Percentiles rank a stretch among this genome's conserved stretches.
Evolutionary conservation across 2,888 invertebrate species (phyloP).

Genomic region (Cantharis rufa): DNA sequence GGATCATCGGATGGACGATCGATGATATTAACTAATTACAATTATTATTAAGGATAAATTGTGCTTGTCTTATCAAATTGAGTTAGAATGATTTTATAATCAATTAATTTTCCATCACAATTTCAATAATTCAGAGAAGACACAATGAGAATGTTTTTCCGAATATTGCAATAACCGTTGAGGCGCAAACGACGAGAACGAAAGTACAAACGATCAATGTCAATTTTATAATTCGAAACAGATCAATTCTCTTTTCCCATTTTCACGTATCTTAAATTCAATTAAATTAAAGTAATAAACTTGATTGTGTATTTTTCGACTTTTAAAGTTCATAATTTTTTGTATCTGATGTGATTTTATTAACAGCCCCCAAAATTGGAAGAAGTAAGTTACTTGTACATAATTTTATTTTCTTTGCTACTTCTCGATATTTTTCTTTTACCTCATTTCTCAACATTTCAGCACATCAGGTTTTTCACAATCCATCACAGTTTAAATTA

Average conservation of each 20-base stretch:
- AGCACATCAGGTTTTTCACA: neutral
- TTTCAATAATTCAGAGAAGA: too few species aligned
- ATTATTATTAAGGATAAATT: too few species aligned
- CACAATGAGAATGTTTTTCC: neutral
- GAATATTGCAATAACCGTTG: neutral
- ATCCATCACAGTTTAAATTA: neutral
- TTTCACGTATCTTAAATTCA: neutral
- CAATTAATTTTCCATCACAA: too few species aligned
- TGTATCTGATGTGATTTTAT: slow-evolving; percentile 42
- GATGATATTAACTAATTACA: too few species aligned
- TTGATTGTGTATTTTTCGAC: slow-evolving; percentile 4
- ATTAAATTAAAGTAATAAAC: neutral
- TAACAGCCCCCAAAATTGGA: slow-evolving; percentile 53
- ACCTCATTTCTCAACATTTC: neutral
- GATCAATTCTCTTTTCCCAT: neutral
- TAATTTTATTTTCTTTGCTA: slow-evolving; percentile 24
- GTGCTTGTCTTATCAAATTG: too few species aligned
- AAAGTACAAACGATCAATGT: neutral
- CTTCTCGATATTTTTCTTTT: neutral
- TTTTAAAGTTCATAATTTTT: slow-evolving; percentile 38
- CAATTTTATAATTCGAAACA: too few species aligned
- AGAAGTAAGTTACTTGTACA: slow-evolving; percentile 52
- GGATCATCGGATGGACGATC: too few species aligned
- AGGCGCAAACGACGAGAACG: neutral
- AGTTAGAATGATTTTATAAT: too few species aligned